phyloP scores from a whole-genome alignment of 92 coral and sea anemone genomes.

The Actinernus sp. region DNA sequence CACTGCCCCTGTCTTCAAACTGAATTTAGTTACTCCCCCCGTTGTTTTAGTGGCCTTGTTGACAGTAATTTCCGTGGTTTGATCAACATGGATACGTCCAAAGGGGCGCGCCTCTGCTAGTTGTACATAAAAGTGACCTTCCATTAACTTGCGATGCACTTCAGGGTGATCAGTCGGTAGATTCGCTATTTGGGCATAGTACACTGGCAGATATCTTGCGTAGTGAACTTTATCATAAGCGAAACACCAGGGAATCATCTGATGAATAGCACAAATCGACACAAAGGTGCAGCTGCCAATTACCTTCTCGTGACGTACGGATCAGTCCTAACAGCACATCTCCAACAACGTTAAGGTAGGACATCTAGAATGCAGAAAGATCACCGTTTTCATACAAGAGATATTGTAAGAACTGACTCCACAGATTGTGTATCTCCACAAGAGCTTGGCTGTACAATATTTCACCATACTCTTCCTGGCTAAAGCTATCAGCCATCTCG shows the following conservation, averaged over 20 bases:
- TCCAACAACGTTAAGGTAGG: conserved; percentile 50
- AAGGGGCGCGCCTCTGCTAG: conserved; percentile 31
- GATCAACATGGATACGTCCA: conserved; percentile 61
- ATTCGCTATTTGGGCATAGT: conserved; percentile 46
- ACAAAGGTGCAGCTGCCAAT: conserved; percentile 53
- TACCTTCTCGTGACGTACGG: conserved; percentile 48
- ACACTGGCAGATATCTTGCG: conserved; percentile 40
- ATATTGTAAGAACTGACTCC: conserved; percentile 28
- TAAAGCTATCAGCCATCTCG: conserved; percentile 11
- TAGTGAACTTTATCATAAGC: conserved; percentile 62
- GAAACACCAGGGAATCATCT: conserved; percentile 67
- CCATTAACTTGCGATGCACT: conserved; percentile 8
- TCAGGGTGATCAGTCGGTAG: conserved; percentile 42
- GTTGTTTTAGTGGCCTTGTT: conserved; percentile 58
- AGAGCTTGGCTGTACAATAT: conserved; percentile 26
- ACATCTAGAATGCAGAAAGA: conserved; percentile 53
- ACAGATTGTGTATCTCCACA: conserved; percentile 13
- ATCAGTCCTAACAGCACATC: conserved; percentile 42
- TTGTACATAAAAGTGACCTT: conserved; percentile 42
- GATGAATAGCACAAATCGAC: conserved; percentile 48
- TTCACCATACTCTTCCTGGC: conserved; percentile 15
- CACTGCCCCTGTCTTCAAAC: conserved; percentile 48
- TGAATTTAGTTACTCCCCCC: conserved; percentile 49
- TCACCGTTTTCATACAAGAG: conserved; percentile 46
- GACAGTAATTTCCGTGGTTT: too few species aligned